Percentiles rank a stretch among this genome's conserved stretches.
Evolutionary conservation across 2,888 invertebrate genomes (phyloP).

Genomic region (Hypselothyrea guttata): DNA sequence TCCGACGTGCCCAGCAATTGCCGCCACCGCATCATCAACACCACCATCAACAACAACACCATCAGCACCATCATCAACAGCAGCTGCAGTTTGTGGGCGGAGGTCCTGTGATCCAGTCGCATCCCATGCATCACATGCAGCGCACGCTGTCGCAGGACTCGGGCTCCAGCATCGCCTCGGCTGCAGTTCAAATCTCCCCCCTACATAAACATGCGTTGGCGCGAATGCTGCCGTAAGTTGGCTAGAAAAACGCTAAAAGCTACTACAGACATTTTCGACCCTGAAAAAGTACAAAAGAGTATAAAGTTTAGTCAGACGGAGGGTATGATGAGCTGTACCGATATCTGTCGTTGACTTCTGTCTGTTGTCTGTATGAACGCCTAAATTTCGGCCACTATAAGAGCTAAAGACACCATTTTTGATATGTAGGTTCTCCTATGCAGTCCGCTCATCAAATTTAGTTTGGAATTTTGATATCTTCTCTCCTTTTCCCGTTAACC

Average conservation of each 20-base stretch:
- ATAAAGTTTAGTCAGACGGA: too few relatives aligned
- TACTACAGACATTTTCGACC: background rate
- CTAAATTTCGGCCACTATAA: too few relatives aligned
- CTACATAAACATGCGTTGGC: conserved; percentile 81
- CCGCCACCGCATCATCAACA: conserved; percentile 59
- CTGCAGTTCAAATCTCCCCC: conserved; percentile 82
- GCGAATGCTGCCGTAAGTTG: conserved; percentile 81
- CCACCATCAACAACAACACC: conserved; percentile 30
- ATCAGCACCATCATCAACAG: conserved; percentile 63
- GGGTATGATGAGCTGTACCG: too few relatives aligned
- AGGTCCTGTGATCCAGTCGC: conserved; percentile 57
- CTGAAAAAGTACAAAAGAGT: too few relatives aligned
- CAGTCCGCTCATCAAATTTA: too few relatives aligned
- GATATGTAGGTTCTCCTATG: too few relatives aligned
- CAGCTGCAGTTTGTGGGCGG: conserved; percentile 65
- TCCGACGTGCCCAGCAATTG: conserved; percentile 81
- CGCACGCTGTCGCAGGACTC: conserved; percentile 85
- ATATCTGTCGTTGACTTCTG: too few relatives aligned
- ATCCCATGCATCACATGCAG: conserved; percentile 81
- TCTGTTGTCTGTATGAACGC: too few relatives aligned
- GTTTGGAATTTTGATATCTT: too few relatives aligned
- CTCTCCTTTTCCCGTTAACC: too few relatives aligned
- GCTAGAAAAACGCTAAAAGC: background rate
- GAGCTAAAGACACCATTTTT: too few relatives aligned
- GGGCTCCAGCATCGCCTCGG: conserved; percentile 85